Evolutionary conservation across 2,113 vertebrate species (phyloP).

Genomic region (Scatophagus argus): DNA sequence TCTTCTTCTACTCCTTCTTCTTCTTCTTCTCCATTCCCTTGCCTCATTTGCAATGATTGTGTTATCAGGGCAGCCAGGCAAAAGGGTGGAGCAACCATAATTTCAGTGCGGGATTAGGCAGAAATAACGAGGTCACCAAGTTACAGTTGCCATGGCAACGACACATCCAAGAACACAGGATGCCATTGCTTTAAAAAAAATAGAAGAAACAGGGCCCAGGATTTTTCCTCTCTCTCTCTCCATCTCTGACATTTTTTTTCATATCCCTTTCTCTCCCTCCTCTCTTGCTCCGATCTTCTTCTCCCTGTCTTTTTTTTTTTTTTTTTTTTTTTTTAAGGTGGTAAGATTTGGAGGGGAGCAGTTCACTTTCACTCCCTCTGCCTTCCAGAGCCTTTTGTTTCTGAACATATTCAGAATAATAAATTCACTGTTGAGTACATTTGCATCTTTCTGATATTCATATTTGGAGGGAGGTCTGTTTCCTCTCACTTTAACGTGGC

Average conservation of each 20-base stretch:
- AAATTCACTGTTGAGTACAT: constrained; percentile 73
- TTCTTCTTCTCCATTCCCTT: constrained; percentile 78
- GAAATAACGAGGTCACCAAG: constrained; percentile 99
- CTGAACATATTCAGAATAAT: constrained; percentile 77
- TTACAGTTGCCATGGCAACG: constrained; percentile 99
- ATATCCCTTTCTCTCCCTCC: constrained; percentile 31
- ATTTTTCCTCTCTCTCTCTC: constrained; percentile 62
- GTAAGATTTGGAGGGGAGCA: constrained; percentile 58
- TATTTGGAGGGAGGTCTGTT: constrained; percentile 74
- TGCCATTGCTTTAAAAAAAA: constrained; percentile 88
- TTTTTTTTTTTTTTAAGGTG: constrained; percentile 20
- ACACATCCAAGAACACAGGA: constrained; percentile 99
- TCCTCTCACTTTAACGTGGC: constrained; percentile 54
- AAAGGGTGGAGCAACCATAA: constrained; percentile 99
- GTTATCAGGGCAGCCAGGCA: constrained; percentile 99
- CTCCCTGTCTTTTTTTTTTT: constrained; percentile 13
- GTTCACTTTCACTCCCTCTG: constrained; percentile 71
- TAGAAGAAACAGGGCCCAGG: constrained; percentile 73
- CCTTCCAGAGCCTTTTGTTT: constrained; percentile 77
- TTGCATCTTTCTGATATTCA: constrained; percentile 77
- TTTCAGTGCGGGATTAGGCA: constrained; percentile 99
- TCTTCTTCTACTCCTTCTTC: constrained; percentile 32
- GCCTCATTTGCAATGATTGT: constrained; percentile 99
- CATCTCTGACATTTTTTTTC: constrained; percentile 36
- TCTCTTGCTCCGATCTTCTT: constrained; percentile 40